Conservation (phyloP, 1,140 invertebrate species). For the Manduca sexta region DNA sequence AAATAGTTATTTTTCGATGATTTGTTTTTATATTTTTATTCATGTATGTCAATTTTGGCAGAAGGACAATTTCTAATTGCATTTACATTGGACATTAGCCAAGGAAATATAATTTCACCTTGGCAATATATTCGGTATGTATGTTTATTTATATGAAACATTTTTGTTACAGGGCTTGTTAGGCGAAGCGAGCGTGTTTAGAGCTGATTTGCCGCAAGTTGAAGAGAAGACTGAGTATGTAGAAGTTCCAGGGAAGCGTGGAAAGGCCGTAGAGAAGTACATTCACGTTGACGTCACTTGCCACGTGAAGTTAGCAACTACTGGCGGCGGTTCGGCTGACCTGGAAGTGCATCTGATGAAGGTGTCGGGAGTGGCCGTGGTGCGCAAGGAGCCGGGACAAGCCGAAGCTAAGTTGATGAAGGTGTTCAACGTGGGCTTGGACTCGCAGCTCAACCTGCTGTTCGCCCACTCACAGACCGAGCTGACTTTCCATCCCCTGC, state of each 20-base stretch:
- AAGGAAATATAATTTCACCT: conserved; percentile 17
- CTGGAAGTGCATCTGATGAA: conserved; percentile 76
- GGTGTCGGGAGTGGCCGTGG: conserved; percentile 78
- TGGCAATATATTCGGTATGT: conserved; percentile 15
- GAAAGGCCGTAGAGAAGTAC: conserved; percentile 75
- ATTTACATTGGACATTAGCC: conserved; percentile 23
- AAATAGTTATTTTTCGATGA: neutral
- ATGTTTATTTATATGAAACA: conserved; percentile 17
- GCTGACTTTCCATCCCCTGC: conserved; percentile 75
- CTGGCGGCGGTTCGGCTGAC: conserved; percentile 72
- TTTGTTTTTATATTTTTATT: conserved; percentile 18
- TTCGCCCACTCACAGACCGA: conserved; percentile 77
- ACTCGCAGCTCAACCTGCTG: conserved; percentile 78
- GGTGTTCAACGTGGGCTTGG: conserved; percentile 78
- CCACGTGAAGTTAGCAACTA: conserved; percentile 75
- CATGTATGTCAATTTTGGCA: conserved; percentile 25
- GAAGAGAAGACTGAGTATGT: conserved; percentile 77
- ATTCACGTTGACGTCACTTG: conserved; percentile 80
- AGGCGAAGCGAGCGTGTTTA: conserved; percentile 77
- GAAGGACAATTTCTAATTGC: conserved; percentile 30
- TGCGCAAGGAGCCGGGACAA: conserved; percentile 74
- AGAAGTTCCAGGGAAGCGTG: conserved; percentile 62
- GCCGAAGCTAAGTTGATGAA: conserved; percentile 71
- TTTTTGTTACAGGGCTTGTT: conserved; percentile 65
- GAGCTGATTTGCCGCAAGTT: conserved; percentile 76